Conservation (phyloP, 2,113 vertebrate genomes). For the Sardina pilchardus region DNA sequence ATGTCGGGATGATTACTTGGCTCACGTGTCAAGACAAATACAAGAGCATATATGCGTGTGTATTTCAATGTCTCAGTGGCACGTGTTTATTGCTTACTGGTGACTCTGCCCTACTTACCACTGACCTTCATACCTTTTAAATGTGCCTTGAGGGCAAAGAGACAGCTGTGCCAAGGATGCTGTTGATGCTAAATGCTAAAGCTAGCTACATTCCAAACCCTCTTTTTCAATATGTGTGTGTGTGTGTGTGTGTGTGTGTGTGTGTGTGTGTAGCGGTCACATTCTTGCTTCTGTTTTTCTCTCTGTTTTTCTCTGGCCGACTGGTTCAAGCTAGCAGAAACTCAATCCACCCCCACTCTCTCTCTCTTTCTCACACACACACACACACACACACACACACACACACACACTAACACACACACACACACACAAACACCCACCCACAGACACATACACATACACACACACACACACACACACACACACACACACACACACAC, state of each 20-base stretch:
- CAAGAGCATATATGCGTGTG: background rate
- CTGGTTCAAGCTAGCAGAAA: slow-evolving; percentile 1
- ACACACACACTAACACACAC: too few relatives aligned
- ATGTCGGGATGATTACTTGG: background rate
- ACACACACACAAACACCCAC: too few relatives aligned
- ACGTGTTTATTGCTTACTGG: background rate
- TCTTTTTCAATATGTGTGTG: slow-evolving; percentile 20
- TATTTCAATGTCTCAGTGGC: background rate
- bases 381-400: too few relatives aligned
- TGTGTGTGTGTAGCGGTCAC: background rate
- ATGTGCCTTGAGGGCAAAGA: slow-evolving; percentile 19
- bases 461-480: too few relatives aligned
- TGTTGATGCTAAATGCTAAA: slow-evolving; percentile 26
- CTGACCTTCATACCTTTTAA: slow-evolving; percentile 18
- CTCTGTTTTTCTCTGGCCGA: background rate
- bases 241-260: slow-evolving; percentile 4
- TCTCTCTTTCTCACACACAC: background rate
- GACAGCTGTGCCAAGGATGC: slow-evolving; percentile 36
- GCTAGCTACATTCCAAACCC: slow-evolving; percentile 30
- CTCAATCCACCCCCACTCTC: background rate
- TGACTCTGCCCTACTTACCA: slow-evolving; percentile 20
- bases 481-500: too few relatives aligned
- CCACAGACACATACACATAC: too few relatives aligned
- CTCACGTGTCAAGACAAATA: background rate
- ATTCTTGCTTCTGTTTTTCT: slow-evolving; percentile 23